A percentile compares a stretch with the other conserved stretches of the same genome.
phyloP scores from a whole-genome alignment of 2,797 vertebrate species.

The Brachyrhaphis roseni region DNA sequence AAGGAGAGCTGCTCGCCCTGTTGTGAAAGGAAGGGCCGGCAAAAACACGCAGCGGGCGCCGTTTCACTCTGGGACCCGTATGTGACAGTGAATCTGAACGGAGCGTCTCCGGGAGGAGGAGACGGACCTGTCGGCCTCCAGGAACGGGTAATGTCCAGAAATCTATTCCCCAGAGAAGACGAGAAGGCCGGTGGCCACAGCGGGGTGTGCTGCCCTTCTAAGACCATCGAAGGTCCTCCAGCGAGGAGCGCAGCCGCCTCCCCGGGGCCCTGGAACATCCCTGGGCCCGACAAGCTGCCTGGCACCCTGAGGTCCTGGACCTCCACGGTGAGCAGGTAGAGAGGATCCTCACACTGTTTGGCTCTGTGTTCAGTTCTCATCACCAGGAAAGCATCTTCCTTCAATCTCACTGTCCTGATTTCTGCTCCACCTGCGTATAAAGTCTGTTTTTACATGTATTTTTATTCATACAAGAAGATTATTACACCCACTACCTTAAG shows the following conservation, averaged over 20 bases:
- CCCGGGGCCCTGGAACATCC: slow-evolving; percentile 90
- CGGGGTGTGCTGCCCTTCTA: slow-evolving; percentile 74
- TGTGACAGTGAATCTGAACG: slow-evolving; percentile 71
- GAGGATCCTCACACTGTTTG: slow-evolving; percentile 56
- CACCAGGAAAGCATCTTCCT: slow-evolving; percentile 62
- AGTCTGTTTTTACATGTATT: slow-evolving; percentile 72
- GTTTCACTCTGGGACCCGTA: slow-evolving; percentile 79
- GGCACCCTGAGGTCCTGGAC: slow-evolving; percentile 88
- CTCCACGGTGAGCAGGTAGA: slow-evolving; percentile 92
- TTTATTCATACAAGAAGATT: slow-evolving; percentile 83
- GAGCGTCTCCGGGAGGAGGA: slow-evolving; percentile 76
- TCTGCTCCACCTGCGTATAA: slow-evolving; percentile 68
- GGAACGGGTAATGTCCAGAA: slow-evolving; percentile 84
- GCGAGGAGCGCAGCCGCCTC: slow-evolving; percentile 85
- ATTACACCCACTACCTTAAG: slow-evolving; percentile 86
- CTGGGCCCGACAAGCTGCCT: slow-evolving; percentile 90
- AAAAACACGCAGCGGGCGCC: slow-evolving; percentile 70
- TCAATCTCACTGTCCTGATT: slow-evolving; percentile 45
- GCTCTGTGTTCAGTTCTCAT: slow-evolving; percentile 69
- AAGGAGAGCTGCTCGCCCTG: slow-evolving; percentile 74
- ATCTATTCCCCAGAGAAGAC: slow-evolving; percentile 75
- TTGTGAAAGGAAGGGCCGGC: slow-evolving; percentile 82
- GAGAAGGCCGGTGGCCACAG: slow-evolving; percentile 76
- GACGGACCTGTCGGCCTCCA: slow-evolving; percentile 73
- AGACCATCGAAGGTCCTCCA: slow-evolving; percentile 72